Evolutionary conservation across 2,888 invertebrate genomes (phyloP).

Genomic region (Girardia tigrina): DNA sequence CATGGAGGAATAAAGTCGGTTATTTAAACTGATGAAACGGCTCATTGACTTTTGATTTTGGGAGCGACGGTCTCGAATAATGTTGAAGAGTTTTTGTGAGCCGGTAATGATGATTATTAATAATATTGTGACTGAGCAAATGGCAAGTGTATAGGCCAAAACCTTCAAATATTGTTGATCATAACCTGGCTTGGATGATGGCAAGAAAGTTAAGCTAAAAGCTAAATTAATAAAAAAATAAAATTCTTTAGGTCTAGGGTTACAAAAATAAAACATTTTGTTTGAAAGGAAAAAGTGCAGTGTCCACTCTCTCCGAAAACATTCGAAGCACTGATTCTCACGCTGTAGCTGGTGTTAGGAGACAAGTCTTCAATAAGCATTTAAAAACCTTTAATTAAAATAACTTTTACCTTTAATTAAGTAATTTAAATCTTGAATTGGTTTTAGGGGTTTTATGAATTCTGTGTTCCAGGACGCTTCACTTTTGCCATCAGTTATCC

Average conservation of each 20-base stretch:
- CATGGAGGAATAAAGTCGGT: slow-evolving; percentile 10
- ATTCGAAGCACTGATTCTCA: not conserved
- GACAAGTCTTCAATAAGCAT: not conserved
- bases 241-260: too few species aligned
- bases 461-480: not conserved
- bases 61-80: not conserved
- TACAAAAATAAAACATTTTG: too few species aligned
- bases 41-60: not conserved
- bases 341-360: not conserved
- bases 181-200: not conserved
- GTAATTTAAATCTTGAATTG: not conserved
- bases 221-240: not conserved
- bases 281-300: not conserved
- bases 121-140: not conserved
- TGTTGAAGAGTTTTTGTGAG: not conserved
- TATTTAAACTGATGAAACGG: slow-evolving; percentile 5
- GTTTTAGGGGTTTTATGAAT: not conserved
- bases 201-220: not conserved
- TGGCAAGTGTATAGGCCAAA: not conserved
- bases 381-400: not conserved
- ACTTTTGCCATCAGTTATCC: not conserved
- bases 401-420: not conserved
- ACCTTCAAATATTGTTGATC: slow-evolving; percentile 1
- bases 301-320: not conserved
- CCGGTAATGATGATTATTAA: not conserved